Evolutionary conservation across 2,797 vertebrate genomes (phyloP), one percentile per base, ranked within the genome.

Genomic region (Oryzias sinensis): DNA sequence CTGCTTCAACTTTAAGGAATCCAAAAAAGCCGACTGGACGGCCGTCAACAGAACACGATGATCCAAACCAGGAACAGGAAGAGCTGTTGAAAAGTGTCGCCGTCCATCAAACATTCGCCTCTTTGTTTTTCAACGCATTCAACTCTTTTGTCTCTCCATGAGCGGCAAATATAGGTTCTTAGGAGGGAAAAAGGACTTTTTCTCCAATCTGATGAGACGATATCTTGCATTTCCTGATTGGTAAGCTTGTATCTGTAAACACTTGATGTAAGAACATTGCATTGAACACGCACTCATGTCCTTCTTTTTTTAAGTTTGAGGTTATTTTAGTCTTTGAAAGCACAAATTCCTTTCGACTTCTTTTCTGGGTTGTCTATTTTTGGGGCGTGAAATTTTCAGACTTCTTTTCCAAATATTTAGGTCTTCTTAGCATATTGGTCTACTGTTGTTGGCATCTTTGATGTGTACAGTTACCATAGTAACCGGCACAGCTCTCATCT

Each of bases 111-210:
- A 49, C 14, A 14, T 24, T 17, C 59, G 14, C 45, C 51, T 47
- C 43, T 59, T 45, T n/a, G 15, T 14, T 1, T 53, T 43, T 1
- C 0, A 53, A 18, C 33, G 0, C 44, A 48, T 24, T 46, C 46
- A 60, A 51, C 65, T 29, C 49, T 33, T 58, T 59, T 45, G 41
- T 18, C 27, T 37, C 15, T 1, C 50, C 0, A 29, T 54, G 51
- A 29, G 18, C 29, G 1, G 46, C 41, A 45, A 22, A 51, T 29
- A 18, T 18, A 43, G 24, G 42, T 14, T 44, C 59, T 49, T 45
- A 22, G 0, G 20, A 22, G 20, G 20, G 20, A 22, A 22, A 22
- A 22, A 3, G 20, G 50, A 61, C 47, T 53, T 58, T 58, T 53
- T 50, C 43, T 57, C 52, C 37, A 37, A 29, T 29, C n/a, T 49